phyloP scores from a whole-genome alignment of 2,888 invertebrate genomes.

The Disparrhopalites patrizii region DNA sequence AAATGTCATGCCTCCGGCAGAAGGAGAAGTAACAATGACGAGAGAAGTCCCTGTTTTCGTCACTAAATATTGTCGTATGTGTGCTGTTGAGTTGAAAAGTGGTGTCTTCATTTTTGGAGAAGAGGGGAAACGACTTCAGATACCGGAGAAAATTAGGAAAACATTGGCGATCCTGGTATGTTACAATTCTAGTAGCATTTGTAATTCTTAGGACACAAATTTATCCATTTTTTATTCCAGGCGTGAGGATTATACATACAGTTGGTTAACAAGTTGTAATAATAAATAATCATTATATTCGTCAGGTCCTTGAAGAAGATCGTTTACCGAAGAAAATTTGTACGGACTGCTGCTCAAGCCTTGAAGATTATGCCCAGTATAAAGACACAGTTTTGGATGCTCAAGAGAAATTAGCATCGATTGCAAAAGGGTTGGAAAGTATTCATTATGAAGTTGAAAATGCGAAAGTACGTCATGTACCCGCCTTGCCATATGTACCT shows the following conservation, averaged over 20 bases:
- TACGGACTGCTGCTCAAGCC: slow-evolving; percentile 44
- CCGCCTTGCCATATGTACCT: background rate
- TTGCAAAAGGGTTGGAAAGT: slow-evolving; percentile 40
- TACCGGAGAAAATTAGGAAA: slow-evolving; percentile 47
- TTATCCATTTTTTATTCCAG: too few species aligned
- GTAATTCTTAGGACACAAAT: too few species aligned
- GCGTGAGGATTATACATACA: too few species aligned
- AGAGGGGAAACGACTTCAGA: slow-evolving; percentile 43
- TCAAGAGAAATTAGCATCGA: slow-evolving; percentile 43
- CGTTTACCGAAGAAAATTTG: slow-evolving; percentile 45
- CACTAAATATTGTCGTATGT: slow-evolving; percentile 45
- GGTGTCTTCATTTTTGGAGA: slow-evolving; percentile 47
- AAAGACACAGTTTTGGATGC: slow-evolving; percentile 46
- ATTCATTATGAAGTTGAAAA: slow-evolving; percentile 24
- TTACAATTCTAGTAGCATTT: too few species aligned
- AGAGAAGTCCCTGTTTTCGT: background rate
- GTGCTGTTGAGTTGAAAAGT: slow-evolving; percentile 41
- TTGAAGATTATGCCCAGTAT: slow-evolving; percentile 45
- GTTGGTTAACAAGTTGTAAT: too few species aligned
- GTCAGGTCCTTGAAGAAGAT: slow-evolving; percentile 46
- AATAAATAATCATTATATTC: background rate
- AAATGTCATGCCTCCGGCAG: slow-evolving; percentile 9
- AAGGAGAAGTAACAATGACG: background rate
- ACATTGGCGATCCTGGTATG: slow-evolving; percentile 44
- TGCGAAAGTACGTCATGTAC: background rate